phyloP scores from a whole-genome alignment of 1,140 invertebrate genomes.

The Phenacoccus solenopsis region DNA sequence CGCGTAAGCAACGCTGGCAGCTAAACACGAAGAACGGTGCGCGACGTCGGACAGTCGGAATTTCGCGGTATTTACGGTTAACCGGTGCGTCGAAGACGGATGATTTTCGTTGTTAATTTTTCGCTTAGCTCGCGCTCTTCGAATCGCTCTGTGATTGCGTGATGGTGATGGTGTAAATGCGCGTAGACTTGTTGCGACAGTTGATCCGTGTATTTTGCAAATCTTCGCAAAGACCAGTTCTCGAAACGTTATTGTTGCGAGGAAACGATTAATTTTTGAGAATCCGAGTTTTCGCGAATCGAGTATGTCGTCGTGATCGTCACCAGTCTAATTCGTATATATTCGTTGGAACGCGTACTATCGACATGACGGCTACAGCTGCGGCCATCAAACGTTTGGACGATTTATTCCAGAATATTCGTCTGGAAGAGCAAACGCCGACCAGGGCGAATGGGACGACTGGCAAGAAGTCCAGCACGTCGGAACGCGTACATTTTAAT shows the following conservation, averaged over 20 bases:
- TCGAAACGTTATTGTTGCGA: too few species aligned
- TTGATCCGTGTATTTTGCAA: too few species aligned
- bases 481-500: conserved; percentile 23
- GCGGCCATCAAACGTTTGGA: conserved; percentile 54
- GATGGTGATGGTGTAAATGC: background rate
- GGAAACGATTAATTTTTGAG: too few species aligned
- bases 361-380: conserved; percentile 30
- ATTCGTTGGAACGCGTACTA: background rate
- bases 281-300: too few species aligned
- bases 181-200: too few species aligned
- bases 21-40: background rate
- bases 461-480: conserved; percentile 21
- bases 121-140: too few species aligned
- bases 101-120: too few species aligned
- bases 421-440: conserved; percentile 37
- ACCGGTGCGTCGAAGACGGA: background rate
- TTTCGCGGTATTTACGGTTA: conserved; percentile 11
- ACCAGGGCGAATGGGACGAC: background rate
- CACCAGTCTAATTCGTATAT: too few species aligned
- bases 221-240: too few species aligned
- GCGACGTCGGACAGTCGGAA: background rate
- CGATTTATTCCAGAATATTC: conserved; percentile 51
- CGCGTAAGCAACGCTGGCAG: background rate
- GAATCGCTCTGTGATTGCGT: background rate
- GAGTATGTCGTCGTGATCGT: too few species aligned